These are phyloP conservation scores for Aplysina aerophoba DNA, from an alignment of 37 sponge, comb jelly and placozoan species.

Conservation along the genomic window DNA sequence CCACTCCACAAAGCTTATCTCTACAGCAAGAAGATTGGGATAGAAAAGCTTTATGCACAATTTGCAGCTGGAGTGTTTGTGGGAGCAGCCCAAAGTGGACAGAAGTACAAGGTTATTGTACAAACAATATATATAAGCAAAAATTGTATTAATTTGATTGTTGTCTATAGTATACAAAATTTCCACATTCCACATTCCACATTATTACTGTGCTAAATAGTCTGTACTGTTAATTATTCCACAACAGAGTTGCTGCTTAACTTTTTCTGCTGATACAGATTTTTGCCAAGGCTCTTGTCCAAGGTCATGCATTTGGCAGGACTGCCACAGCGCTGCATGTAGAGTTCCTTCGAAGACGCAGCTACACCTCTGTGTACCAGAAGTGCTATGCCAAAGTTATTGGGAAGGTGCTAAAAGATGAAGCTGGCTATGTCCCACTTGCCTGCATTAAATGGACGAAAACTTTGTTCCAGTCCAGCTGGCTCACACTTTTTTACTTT, in stretches of 20 bases:
- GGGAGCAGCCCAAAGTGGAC: constrained; percentile 38
- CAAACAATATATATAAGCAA: no score
- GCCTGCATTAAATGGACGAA: constrained; percentile 11
- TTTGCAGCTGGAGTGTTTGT: constrained; percentile 57
- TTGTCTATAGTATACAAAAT: no score
- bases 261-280: not conserved
- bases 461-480: not conserved
- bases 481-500: not conserved
- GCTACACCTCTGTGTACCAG: not conserved
- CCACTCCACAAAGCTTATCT: constrained; percentile 61
- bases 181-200: no score
- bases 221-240: no score
- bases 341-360: constrained; percentile 20
- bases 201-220: no score
- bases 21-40: constrained; percentile 64
- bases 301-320: constrained; percentile 55
- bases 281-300: constrained; percentile 46
- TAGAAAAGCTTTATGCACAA: constrained; percentile 33
- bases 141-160: no score
- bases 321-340: constrained; percentile 34
- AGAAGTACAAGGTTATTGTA: constrained; percentile 8
- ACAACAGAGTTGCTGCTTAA: no score
- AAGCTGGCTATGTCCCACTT: constrained; percentile 18
- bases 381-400: constrained; percentile 46
- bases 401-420: constrained; percentile 44